Evolutionary conservation across 1,140 invertebrate species (phyloP).

Genomic region (Colletes latitarsis): DNA sequence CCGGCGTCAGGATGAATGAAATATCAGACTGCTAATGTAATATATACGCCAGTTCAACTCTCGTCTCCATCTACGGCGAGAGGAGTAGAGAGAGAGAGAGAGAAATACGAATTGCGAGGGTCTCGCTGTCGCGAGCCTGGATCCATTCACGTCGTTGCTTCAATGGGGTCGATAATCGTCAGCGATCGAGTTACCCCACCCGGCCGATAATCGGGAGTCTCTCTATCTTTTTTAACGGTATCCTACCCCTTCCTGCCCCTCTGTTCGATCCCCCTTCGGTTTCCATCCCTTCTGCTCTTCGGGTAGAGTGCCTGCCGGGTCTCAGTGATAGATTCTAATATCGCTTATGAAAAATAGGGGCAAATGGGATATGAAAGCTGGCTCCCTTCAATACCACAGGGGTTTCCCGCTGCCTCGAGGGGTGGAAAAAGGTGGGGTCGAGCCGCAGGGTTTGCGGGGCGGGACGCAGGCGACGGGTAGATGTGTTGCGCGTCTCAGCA

Average conservation of each 20-base stretch:
- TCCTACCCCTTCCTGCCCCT: constrained; percentile 39
- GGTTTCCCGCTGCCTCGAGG: constrained; percentile 32
- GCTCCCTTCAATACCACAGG: constrained; percentile 55
- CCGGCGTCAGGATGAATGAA: constrained; percentile 62
- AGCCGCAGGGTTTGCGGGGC: no score
- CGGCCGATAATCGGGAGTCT: constrained; percentile 63
- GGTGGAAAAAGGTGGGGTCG: constrained; percentile 2
- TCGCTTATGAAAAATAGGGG: constrained; percentile 70
- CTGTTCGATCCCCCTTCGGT: constrained; percentile 28
- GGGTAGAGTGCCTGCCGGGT: constrained; percentile 47
- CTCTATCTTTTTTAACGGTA: constrained; percentile 67
- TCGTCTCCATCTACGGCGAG: constrained; percentile 25
- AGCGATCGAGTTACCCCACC: constrained; percentile 67
- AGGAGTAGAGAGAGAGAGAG: background rate
- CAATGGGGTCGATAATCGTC: constrained; percentile 75
- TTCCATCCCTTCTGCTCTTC: constrained; percentile 23
- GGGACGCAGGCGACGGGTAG: background rate
- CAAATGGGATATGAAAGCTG: constrained; percentile 67
- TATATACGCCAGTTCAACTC: constrained; percentile 58
- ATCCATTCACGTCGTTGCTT: constrained; percentile 68
- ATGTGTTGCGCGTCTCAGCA: constrained; percentile 38
- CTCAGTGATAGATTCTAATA: constrained; percentile 68
- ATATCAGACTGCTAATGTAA: constrained; percentile 57
- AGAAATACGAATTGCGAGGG: constrained; percentile 32
- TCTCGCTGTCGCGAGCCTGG: constrained; percentile 51